phyloP scores from a whole-genome alignment of 2,113 vertebrate species.

The Saccopteryx leptura region DNA sequence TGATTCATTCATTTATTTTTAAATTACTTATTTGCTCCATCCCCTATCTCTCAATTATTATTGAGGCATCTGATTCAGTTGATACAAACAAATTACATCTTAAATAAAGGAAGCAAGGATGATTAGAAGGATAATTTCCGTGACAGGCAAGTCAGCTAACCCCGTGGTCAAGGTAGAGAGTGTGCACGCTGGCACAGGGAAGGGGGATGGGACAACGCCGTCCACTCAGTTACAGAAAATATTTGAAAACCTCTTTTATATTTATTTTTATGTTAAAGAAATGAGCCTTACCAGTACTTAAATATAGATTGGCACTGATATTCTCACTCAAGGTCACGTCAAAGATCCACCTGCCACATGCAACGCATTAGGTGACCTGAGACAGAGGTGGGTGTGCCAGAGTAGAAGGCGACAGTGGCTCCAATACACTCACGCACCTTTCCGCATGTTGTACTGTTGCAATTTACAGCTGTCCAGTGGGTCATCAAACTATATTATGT shows the following conservation, averaged over 20 bases:
- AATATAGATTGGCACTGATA: neutral
- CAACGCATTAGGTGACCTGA: neutral
- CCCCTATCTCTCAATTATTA: neutral
- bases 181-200: neutral
- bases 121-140: slow-evolving; percentile 4
- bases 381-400: neutral
- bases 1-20: slow-evolving; percentile 15
- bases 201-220: neutral
- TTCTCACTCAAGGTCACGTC: neutral
- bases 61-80: neutral
- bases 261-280: slow-evolving; percentile 1
- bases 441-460: neutral
- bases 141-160: slow-evolving; percentile 44
- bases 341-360: neutral
- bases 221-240: neutral
- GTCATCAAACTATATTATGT: neutral
- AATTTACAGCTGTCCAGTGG: neutral
- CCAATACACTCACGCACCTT: neutral
- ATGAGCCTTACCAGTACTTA: neutral
- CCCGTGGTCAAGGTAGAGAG: neutral
- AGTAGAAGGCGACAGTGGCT: neutral
- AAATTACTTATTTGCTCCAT: slow-evolving; percentile 25
- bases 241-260: neutral
- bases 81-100: slow-evolving; percentile 41
- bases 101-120: slow-evolving; percentile 51